Evolutionary conservation across 2,888 invertebrate genomes (phyloP).

Genomic region (Eledone cirrhosa): DNA sequence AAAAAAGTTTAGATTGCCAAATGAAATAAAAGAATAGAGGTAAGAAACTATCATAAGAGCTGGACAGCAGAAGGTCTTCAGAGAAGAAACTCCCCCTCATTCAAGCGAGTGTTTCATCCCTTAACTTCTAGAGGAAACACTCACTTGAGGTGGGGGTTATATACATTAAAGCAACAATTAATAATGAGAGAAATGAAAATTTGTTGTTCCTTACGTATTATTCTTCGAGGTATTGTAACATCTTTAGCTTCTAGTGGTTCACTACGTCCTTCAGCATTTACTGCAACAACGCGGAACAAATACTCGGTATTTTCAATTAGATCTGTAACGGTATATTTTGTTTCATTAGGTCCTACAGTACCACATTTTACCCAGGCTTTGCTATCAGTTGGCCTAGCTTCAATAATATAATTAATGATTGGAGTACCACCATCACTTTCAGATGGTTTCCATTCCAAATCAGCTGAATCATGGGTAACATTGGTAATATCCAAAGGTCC

Average conservation of each 20-base stretch:
- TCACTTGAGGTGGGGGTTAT: too few relatives aligned
- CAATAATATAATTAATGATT: constrained; percentile 60
- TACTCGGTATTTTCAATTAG: constrained; percentile 91
- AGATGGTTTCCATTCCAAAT: constrained; percentile 71
- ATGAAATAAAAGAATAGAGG: too few relatives aligned
- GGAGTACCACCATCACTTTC: constrained; percentile 60
- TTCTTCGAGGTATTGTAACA: constrained; percentile 47
- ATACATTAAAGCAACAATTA: too few relatives aligned
- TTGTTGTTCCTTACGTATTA: constrained; percentile 4
- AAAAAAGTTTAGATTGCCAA: too few relatives aligned
- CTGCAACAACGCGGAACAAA: constrained; percentile 85
- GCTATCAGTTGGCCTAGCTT: constrained; percentile 78
- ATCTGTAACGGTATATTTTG: constrained; percentile 72
- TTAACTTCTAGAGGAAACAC: too few relatives aligned
- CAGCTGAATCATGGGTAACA: constrained; percentile 85
- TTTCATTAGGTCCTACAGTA: constrained; percentile 66
- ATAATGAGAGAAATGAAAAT: background rate
- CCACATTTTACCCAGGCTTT: constrained; percentile 81
- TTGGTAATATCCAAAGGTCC: constrained; percentile 80
- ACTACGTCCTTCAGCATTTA: constrained; percentile 91
- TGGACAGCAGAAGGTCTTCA: too few relatives aligned
- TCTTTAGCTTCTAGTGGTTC: constrained; percentile 77
- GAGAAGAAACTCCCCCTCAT: too few relatives aligned
- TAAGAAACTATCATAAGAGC: too few relatives aligned
- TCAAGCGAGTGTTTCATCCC: too few relatives aligned